phyloP scores from a whole-genome alignment of 2,888 invertebrate genomes.

The Busseola fusca region DNA sequence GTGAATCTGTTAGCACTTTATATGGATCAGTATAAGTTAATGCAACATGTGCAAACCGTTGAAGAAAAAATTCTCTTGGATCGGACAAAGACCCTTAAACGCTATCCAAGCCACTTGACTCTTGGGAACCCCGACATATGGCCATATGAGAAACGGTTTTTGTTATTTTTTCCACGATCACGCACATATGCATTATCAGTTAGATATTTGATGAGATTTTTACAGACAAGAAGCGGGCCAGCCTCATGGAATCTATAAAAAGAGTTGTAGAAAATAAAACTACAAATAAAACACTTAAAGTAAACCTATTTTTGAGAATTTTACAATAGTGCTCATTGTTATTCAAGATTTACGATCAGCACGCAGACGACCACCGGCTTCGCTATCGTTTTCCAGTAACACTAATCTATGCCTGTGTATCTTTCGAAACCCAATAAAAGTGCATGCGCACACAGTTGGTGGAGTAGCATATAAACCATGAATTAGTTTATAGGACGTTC shows the following conservation, averaged over 20 bases:
- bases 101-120: conserved; percentile 76
- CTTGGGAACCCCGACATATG: conserved; percentile 76
- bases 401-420: conserved; percentile 30
- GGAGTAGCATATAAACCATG: conserved; percentile 35
- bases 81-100: conserved; percentile 59
- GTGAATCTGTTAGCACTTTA: conserved; percentile 65
- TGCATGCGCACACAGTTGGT: conserved; percentile 24
- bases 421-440: conserved; percentile 42
- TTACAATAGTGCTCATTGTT: conserved; percentile 68
- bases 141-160: conserved; percentile 70
- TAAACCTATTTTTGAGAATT: conserved; percentile 60
- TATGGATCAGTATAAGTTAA: conserved; percentile 35
- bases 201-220: conserved; percentile 22
- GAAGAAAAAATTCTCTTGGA: conserved; percentile 57
- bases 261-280: conserved; percentile 7
- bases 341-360: conserved; percentile 60
- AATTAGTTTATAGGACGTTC: conserved; percentile 57
- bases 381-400: conserved; percentile 39
- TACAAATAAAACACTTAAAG: conserved; percentile 38
- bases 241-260: conserved; percentile 15
- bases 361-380: conserved; percentile 56
- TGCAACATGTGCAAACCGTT: conserved; percentile 67
- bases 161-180: conserved; percentile 74
- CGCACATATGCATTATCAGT: conserved; percentile 16
- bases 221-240: not conserved